Evolutionary conservation across 2,888 invertebrate genomes (phyloP), one percentile per base, ranked within the genome.

Genomic region (Phymatocera aterrima): DNA sequence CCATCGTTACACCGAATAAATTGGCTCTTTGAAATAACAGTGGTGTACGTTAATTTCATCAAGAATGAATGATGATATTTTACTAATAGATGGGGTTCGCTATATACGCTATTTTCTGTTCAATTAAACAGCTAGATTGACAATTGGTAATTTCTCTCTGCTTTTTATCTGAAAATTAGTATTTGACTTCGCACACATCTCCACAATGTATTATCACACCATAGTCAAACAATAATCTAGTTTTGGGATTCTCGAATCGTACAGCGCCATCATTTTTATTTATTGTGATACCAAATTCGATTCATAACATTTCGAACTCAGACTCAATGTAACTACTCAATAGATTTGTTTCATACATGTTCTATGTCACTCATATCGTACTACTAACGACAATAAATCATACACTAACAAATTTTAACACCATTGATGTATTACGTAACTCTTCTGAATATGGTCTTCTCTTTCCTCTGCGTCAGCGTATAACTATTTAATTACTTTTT

Each of bases 201-300:
- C 43, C 6, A n/a, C 40, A 15, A 21, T 10, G 43, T 43, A 28
- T 28, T 10, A 46, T 24, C 24, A 43, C 37, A 68, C n/a, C n/a
- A n/a, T n/a, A 54, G 43, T 68, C 6, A 12, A 6, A 37, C 1
- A 37, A n/a, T 37, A 10, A 18, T 64, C 37, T 37, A 21, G 3
- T 8, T 18, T 34, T 15, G n/a, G 37, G 64, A 21, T 64, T 64
- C n/a, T 64, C 21, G 21, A 12, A 64, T 64, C 18, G 34, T 37
- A 64, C 34, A 34, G 5, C 15, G 40, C 65, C 57, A 15, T 72
- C 64, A 77, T 72, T 57, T 75, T 5, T 57, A 57, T 57, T 24
- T 57, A 57, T 28, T 21, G 28, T 57, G 77, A 65, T 79, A 77
- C 78, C 77, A 18, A 60, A 37, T 40, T 72, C n/a, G 6, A 4